Conservation (phyloP, 2,797 vertebrate genomes). For the Chaetophractus vellerosus region DNA sequence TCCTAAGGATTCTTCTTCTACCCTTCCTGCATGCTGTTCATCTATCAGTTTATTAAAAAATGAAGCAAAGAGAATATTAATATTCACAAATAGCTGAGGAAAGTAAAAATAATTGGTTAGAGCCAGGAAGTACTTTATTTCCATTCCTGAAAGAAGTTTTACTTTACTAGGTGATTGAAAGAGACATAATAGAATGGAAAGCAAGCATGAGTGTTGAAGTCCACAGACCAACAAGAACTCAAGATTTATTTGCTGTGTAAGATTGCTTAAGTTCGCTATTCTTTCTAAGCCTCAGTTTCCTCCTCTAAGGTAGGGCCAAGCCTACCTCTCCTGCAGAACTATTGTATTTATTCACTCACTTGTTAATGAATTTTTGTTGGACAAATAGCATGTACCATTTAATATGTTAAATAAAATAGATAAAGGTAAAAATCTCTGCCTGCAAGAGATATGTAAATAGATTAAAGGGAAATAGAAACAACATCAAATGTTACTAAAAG, state of each 20-base stretch:
- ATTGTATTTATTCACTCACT: slow-evolving; percentile 10
- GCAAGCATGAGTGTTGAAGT: not conserved
- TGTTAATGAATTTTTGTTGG: not conserved
- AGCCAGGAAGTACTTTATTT: slow-evolving; percentile 20
- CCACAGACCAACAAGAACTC: not conserved
- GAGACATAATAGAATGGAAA: slow-evolving; percentile 14
- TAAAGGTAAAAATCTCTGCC: not conserved
- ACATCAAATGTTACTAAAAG: slow-evolving; percentile 1
- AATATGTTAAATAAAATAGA: not conserved
- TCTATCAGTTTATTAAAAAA: not conserved
- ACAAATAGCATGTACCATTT: not conserved
- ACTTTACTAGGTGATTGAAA: slow-evolving; percentile 3
- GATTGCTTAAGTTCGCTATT: slow-evolving; percentile 19
- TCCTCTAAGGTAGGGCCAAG: not conserved
- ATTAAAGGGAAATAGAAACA: slow-evolving; percentile 3
- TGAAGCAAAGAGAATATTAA: slow-evolving; percentile 46
- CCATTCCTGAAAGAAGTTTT: slow-evolving; percentile 51
- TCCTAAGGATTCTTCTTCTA: not conserved
- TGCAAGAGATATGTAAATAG: not conserved
- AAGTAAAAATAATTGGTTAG: slow-evolving; percentile 48
- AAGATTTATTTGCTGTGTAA: slow-evolving; percentile 31
- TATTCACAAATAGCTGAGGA: slow-evolving; percentile 49
- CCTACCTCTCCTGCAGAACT: not conserved
- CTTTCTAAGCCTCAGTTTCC: not conserved
- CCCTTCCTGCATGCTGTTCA: slow-evolving; percentile 11